Evolutionary conservation across 2,797 vertebrate genomes (phyloP).

Genomic region (Ctenopoma kingsleyae): DNA sequence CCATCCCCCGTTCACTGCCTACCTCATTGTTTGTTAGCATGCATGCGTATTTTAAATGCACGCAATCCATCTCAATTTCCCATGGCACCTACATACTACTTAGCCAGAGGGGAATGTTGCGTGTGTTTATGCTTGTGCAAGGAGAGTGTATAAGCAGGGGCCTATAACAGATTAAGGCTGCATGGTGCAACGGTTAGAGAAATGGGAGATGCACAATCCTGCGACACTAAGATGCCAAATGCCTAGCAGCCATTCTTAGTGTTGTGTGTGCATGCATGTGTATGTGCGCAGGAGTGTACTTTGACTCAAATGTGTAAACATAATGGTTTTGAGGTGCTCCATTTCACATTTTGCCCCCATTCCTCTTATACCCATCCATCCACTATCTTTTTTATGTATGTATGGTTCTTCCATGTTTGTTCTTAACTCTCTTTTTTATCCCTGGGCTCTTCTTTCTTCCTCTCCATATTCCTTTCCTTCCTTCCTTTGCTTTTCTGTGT

Average conservation of each 20-base stretch:
- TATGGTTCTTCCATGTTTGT: constrained; percentile 40
- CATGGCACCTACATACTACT: constrained; percentile 66
- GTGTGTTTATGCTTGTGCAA: constrained; percentile 52
- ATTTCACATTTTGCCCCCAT: constrained; percentile 51
- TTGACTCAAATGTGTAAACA: constrained; percentile 47
- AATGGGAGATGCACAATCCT: constrained; percentile 63
- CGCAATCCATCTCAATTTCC: constrained; percentile 71
- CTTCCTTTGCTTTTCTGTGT: constrained; percentile 57
- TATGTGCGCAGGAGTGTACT: constrained; percentile 7
- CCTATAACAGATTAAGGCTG: constrained; percentile 71
- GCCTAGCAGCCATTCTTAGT: constrained; percentile 59
- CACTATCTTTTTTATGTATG: constrained; percentile 9
- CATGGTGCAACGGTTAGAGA: constrained; percentile 60
- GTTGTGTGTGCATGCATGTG: constrained; percentile 23
- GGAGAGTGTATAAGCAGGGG: constrained; percentile 61
- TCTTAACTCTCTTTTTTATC: constrained; percentile 39
- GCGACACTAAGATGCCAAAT: constrained; percentile 62
- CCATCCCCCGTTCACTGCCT: constrained; percentile 45
- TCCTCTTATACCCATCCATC: constrained; percentile 22
- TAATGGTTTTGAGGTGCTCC: constrained; percentile 62
- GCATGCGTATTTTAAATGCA: constrained; percentile 26
- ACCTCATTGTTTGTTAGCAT: constrained; percentile 56
- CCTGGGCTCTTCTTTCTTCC: constrained; percentile 38
- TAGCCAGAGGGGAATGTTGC: constrained; percentile 66
- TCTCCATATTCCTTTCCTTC: constrained; percentile 43